Conservation (phyloP, 2,797 vertebrate genomes). For the Centropyge bicolor region DNA sequence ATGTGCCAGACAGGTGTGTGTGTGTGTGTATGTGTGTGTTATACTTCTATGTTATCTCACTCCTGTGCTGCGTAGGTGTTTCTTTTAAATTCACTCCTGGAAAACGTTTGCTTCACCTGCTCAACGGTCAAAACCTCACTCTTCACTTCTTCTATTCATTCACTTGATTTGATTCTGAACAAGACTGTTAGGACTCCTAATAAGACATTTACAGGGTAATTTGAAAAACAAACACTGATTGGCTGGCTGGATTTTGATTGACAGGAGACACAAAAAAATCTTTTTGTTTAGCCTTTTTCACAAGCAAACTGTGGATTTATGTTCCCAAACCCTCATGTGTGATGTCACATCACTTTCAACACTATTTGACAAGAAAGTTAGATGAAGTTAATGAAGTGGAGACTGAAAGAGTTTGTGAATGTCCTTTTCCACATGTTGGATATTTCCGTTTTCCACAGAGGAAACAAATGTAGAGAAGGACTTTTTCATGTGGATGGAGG, state of each 20-base stretch:
- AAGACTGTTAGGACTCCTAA: too few relatives aligned
- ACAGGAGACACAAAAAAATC: background rate
- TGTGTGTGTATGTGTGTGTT: conserved; percentile 25
- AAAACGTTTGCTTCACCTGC: background rate
- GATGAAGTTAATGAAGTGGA: background rate
- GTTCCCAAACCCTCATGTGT: too few relatives aligned
- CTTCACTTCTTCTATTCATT: background rate
- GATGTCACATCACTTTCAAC: background rate
- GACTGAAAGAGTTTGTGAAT: background rate
- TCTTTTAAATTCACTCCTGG: conserved; percentile 7
- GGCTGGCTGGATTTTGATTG: background rate
- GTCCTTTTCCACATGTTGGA: too few relatives aligned
- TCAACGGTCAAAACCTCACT: background rate
- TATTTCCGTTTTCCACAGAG: background rate
- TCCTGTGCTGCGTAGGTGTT: conserved; percentile 2
- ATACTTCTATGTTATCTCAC: conserved; percentile 42
- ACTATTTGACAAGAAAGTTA: background rate
- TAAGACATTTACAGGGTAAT: background rate
- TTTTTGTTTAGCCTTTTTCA: background rate
- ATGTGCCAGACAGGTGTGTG: conserved; percentile 47
- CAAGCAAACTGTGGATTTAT: background rate
- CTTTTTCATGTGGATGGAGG: background rate
- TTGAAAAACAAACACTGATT: background rate
- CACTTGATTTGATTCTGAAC: background rate
- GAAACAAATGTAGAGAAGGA: background rate